These are phyloP conservation scores for Emys orbicularis DNA, from an alignment of 2,797 vertebrate genomes.

Conservation along the genomic window DNA sequence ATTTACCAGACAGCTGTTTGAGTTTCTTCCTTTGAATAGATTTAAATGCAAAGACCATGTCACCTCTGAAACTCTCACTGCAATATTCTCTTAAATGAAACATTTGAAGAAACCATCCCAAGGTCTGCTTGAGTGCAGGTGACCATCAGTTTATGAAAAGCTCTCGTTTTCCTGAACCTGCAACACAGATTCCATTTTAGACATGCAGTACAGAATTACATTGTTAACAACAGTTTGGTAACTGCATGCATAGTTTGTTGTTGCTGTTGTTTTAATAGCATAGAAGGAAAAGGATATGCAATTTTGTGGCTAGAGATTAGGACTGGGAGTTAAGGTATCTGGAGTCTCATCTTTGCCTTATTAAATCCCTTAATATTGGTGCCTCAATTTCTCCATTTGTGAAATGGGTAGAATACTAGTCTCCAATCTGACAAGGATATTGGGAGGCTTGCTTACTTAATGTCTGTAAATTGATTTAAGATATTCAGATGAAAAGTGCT, in stretches of 20 bases:
- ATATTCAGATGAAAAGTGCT: too few species aligned
- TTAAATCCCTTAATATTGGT: not conserved
- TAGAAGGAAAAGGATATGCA: not conserved
- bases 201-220: not conserved
- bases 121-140: not conserved
- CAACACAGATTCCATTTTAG: not conserved
- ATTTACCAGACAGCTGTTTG: not conserved
- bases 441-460: not conserved
- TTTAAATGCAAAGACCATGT: not conserved
- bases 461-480: not conserved
- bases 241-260: not conserved
- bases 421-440: constrained; percentile 9
- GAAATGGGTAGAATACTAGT: constrained; percentile 38
- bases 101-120: not conserved
- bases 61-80: not conserved
- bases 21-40: not conserved
- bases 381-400: not conserved
- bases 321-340: not conserved
- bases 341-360: not conserved
- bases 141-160: not conserved
- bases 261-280: not conserved
- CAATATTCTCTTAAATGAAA: not conserved
- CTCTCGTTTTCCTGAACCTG: not conserved
- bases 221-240: not conserved
- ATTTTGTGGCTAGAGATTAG: not conserved